phyloP scores from a whole-genome alignment of 2,888 invertebrate species.

The Octonoba sinensis region DNA sequence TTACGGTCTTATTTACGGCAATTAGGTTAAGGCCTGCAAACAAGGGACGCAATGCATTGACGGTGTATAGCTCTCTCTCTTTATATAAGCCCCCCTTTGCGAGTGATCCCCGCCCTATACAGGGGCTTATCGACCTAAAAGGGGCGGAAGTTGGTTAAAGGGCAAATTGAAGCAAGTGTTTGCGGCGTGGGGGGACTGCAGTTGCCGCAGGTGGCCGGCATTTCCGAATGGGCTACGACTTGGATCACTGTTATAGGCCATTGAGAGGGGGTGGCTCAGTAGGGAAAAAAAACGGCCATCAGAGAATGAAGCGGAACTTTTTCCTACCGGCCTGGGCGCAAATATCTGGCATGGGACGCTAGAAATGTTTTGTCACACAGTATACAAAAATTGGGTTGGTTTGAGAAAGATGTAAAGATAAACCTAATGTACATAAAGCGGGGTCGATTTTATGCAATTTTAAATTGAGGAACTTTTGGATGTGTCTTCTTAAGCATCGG shows the following conservation, averaged over 20 bases:
- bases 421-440: background rate
- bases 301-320: constrained; percentile 41
- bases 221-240: constrained; percentile 48
- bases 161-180: constrained; percentile 59
- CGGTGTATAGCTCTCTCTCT: constrained; percentile 53
- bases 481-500: too few species aligned
- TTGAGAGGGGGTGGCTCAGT: constrained; percentile 19
- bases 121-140: constrained; percentile 57
- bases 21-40: constrained; percentile 65
- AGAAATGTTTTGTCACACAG: background rate
- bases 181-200: constrained; percentile 27
- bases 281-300: constrained; percentile 32
- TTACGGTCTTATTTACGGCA: constrained; percentile 65
- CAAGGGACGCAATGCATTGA: constrained; percentile 54
- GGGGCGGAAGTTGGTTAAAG: constrained; percentile 35
- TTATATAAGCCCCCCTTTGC: constrained; percentile 43
- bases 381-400: background rate
- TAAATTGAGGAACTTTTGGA: too few species aligned
- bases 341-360: constrained; percentile 7
- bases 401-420: background rate
- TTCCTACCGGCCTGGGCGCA: constrained; percentile 15
- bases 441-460: background rate
- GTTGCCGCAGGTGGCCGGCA: constrained; percentile 59
- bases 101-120: constrained; percentile 11
- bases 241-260: constrained; percentile 49